Conservation (phyloP, 2,113 vertebrate genomes). For the Edolisoma coerulescens region DNA sequence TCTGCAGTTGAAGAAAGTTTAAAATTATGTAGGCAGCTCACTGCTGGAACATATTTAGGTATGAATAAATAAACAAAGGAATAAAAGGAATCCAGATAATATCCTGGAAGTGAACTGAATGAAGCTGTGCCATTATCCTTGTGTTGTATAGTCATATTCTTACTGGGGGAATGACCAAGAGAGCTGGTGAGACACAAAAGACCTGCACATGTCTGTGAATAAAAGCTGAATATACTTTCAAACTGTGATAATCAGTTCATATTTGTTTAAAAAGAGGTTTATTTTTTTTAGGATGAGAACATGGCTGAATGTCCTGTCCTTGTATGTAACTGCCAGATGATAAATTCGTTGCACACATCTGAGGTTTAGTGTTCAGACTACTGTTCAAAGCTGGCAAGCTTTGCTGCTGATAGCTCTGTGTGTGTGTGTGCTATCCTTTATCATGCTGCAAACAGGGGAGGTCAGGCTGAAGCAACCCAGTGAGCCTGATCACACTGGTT, state of each 20-base stretch:
- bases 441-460: background rate
- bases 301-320: background rate
- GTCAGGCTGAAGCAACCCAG: background rate
- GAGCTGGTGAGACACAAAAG: background rate
- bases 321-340: background rate
- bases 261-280: background rate
- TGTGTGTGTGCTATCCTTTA: no score
- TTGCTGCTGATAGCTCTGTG: background rate
- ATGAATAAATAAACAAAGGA: background rate
- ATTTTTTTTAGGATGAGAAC: background rate
- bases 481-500: background rate
- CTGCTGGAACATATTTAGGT: background rate
- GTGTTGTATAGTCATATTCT: background rate
- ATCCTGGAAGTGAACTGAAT: fast-evolving
- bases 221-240: background rate
- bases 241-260: background rate
- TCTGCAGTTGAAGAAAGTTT: background rate
- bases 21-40: background rate
- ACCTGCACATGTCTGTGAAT: background rate
- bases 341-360: background rate
- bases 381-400: background rate
- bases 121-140: background rate
- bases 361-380: background rate
- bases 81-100: background rate
- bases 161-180: background rate